A percentile compares a stretch with the other conserved stretches of the same genome.
Evolutionary conservation across 2,113 vertebrate species (phyloP).

Genomic region (Boulengeromyrus knoepffleri): DNA sequence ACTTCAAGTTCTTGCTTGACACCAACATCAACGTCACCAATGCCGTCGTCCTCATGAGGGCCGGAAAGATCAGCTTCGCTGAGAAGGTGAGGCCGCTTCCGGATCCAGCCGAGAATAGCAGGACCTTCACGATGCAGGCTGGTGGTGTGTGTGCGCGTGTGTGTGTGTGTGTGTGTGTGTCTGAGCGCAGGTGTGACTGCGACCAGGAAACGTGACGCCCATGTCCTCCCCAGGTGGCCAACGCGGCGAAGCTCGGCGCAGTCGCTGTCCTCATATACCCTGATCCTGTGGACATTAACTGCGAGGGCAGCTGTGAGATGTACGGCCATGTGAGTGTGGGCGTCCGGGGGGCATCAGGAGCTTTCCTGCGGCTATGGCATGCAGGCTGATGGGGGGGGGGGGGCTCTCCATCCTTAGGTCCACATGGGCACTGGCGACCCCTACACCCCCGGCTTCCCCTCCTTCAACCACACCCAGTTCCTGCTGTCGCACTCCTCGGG

Average conservation of each 20-base stretch:
- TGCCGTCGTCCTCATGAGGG: constrained; percentile 68
- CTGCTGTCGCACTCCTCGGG: constrained; percentile 74
- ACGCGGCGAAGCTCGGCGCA: constrained; percentile 61
- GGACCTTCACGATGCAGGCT: neutral
- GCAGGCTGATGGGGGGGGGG: neutral
- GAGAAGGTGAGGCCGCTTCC: constrained; percentile 63
- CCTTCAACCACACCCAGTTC: constrained; percentile 91
- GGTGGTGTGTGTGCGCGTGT: neutral
- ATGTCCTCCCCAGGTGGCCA: constrained; percentile 64
- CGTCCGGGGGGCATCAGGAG: neutral
- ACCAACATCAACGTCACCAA: constrained; percentile 41
- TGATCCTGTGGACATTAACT: constrained; percentile 36
- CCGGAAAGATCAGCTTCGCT: constrained; percentile 73
- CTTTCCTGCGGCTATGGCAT: neutral
- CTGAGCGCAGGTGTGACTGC: too few species aligned
- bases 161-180: neutral
- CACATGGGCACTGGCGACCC: constrained; percentile 90
- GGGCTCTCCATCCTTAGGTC: constrained; percentile 61
- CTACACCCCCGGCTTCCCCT: constrained; percentile 91
- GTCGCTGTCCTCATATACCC: constrained; percentile 76
- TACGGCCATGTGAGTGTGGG: constrained; percentile 79
- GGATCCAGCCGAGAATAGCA: too few species aligned
- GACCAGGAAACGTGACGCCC: neutral
- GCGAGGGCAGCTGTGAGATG: constrained; percentile 20
- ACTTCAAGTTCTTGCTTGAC: neutral